Evolutionary conservation across 2,888 invertebrate genomes (phyloP), one percentile per base, ranked within the genome.

Genomic region (Pristionchus arcanus): DNA sequence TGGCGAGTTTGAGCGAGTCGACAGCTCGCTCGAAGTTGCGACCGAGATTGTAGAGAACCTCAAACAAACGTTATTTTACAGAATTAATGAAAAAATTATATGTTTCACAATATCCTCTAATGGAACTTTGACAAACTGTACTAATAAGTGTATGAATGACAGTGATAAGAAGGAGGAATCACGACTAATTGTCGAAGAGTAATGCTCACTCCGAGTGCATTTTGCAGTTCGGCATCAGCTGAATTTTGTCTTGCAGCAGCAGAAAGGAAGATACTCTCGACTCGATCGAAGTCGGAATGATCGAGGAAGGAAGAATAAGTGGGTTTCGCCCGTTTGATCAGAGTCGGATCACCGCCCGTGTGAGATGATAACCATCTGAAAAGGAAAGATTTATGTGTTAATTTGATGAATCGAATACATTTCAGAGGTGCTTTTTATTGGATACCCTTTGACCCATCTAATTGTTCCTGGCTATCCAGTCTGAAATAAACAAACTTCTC

Each of bases 11-110:
- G 95, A 99, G 98, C 95, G 98, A 99, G 96, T 99, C 99, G 0
- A 97, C 97, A 25, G 99, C 99, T 96, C 98, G 98, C 93, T 98
- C 97, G 96, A 97, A 98, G 95, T 99, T 98, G 37, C 97, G 97
- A 97, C 71, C 89, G 15, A 99, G 96, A 96, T 98, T 98, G 95
- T 98, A 98, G 66, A 99, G 96, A 28, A 99, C 98, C 77, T 77
- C 34, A 42, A n/a, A 34, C 9, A 37, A 37, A 15, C 13, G 74
- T 37, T 5, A 4, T 4, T 5, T 37, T n/a, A n/a, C n/a, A n/a
- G n/a, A n/a, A n/a, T n/a, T n/a, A n/a, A n/a, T 74, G 15, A 74
- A 34, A 3, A 74, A 74, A 0, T 68, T 16, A 25, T 16, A 25
- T 68, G 15, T 31, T 68, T 7, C 42, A 49, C 42, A 7, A 49